These are phyloP conservation scores for Amniataba percoides DNA, from an alignment of 2,797 vertebrate genomes.

Conservation along the genomic window DNA sequence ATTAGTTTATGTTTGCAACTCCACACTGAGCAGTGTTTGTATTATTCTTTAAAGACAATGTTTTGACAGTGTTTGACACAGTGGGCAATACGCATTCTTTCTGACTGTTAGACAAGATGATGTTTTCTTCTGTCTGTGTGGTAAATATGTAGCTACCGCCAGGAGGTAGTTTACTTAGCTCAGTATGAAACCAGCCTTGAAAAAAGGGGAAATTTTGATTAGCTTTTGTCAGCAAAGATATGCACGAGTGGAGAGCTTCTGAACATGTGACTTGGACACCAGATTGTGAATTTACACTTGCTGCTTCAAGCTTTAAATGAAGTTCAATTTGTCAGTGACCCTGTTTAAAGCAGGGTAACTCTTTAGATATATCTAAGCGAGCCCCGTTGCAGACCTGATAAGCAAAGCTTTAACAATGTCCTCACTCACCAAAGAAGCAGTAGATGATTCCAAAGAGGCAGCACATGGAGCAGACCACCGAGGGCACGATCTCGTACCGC, in stretches of 20 bases:
- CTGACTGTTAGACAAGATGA: neutral
- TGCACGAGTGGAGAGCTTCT: neutral
- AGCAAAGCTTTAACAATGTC: neutral
- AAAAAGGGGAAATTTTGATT: neutral
- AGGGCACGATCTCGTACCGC: conserved; percentile 95
- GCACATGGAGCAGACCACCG: conserved; percentile 98
- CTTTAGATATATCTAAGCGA: neutral
- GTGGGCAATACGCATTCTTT: neutral
- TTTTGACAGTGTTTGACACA: neutral
- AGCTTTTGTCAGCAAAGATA: neutral
- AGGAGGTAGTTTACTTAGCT: too few species aligned
- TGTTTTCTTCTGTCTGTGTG: neutral
- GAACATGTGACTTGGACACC: neutral
- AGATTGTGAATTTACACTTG: neutral
- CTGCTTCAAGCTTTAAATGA: neutral
- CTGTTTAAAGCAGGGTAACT: neutral
- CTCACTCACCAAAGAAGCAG: conserved; percentile 97
- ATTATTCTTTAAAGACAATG: neutral
- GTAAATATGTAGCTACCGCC: neutral
- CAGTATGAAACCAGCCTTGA: too few species aligned
- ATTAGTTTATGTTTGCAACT: neutral
- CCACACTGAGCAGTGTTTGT: neutral
- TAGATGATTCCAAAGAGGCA: conserved; percentile 99
- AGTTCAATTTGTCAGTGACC: conserved; percentile 3
- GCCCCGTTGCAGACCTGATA: neutral